phyloP scores from a whole-genome alignment of 1,140 invertebrate species.

The Zaprionus taronus region DNA sequence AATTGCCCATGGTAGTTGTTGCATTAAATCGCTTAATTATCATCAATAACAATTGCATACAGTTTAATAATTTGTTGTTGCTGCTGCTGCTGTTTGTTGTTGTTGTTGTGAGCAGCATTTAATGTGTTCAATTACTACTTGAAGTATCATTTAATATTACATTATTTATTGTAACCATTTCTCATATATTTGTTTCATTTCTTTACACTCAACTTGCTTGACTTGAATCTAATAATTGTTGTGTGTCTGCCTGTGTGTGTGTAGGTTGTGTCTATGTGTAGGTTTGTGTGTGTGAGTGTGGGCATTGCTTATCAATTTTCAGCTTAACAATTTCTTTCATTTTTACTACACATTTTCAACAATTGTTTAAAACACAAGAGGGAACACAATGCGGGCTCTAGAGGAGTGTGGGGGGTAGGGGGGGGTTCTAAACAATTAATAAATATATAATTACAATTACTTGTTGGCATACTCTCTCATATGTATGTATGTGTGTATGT shows the following conservation, averaged over 20 bases:
- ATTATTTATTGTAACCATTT: slow-evolving; percentile 66
- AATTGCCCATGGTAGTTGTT: slow-evolving; percentile 33
- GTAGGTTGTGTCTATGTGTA: slow-evolving; percentile 6
- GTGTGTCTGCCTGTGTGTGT: slow-evolving; percentile 14
- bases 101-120: slow-evolving; percentile 20
- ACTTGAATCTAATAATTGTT: slow-evolving; percentile 37
- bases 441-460: slow-evolving; percentile 73
- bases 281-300: slow-evolving; percentile 17
- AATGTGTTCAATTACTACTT: slow-evolving; percentile 17
- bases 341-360: slow-evolving; percentile 9
- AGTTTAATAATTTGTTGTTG: slow-evolving; percentile 46
- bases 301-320: slow-evolving; percentile 8
- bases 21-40: slow-evolving; percentile 62
- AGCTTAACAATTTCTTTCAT: slow-evolving; percentile 6
- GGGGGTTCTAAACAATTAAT: slow-evolving; percentile 48
- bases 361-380: slow-evolving; percentile 20
- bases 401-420: neutral
- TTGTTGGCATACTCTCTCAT: slow-evolving; percentile 30
- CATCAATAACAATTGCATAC: slow-evolving; percentile 75
- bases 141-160: slow-evolving; percentile 28
- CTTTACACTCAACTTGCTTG: slow-evolving; percentile 65
- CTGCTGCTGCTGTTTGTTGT: slow-evolving; percentile 29
- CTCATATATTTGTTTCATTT: neutral
- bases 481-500: slow-evolving; percentile 27
- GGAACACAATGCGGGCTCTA: slow-evolving; percentile 17